Base-by-base conservation (phyloP, 2,113 vertebrate genomes). In the Cyanoramphus novaezelandiae region DNA sequence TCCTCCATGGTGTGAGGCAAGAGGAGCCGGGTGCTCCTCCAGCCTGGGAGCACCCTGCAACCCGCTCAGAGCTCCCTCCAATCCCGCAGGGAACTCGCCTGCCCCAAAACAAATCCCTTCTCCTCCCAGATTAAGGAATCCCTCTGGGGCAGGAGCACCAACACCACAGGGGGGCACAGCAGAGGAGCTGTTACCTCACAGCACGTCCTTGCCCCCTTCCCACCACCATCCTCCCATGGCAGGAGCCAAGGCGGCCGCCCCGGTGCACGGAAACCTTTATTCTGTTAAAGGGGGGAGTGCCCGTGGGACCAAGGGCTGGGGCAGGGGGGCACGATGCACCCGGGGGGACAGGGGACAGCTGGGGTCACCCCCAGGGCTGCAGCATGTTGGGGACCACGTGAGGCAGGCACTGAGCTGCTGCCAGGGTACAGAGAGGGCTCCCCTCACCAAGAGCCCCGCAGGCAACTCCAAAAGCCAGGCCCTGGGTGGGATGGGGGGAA, bases 11-110 rank as follows among this genome's bases (percentile, higher is more conserved):
- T 9, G 27, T 0, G 1, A 69, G 60, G 9, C 29, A 62, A 12
- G n/a, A 41, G 53, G 64, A 1, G 13, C 20, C 10, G 29, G 33
- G 39, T 29, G 29, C 4, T 43, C 15, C 29, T 21, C 52, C 28
- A 31, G 31, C 8, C n/a, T 2, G 2, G 31, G n/a, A 72, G 24
- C 46, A 57, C 8, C 68, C 88, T 43, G 43, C 28, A 75, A 23
- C 46, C 21, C 41, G 9, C 3, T 33, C 52, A 12, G 7, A 12
- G 17, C 18, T 21, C 43, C 21, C 39, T 25, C 47, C 18, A 7
- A 1, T 0, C 35, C 65, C 6, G 0, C 11, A 31, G 39, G 4
- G 2, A 75, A 63, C 50, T 85, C 17, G 0, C 7, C 18, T 0
- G 1, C 17, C 55, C 55, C 31, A 5, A 31, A 43, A 35, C 39